Base-by-base conservation (phyloP, 1,140 invertebrate genomes). In the Polyergus mexicanus region DNA sequence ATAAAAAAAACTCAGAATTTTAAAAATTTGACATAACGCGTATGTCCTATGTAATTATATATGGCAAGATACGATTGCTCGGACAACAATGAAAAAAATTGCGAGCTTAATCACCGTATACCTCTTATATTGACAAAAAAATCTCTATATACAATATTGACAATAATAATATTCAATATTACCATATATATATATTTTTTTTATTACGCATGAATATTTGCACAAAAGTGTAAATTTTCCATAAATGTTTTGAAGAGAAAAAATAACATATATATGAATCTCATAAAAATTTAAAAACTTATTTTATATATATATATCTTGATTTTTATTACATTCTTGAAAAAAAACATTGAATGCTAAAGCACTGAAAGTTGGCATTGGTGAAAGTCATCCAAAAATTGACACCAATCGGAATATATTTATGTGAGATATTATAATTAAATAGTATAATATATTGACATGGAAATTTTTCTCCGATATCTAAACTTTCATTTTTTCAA, bases 1-100 rank as follows among this genome's bases (percentile, higher is more conserved):
- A 92, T 88, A 32, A 4, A 85, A 87, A 5, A 62, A 83, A 51
- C 22, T 47, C 41, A 22, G 11, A 56, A 10, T 54, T 38, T 68
- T 58, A 58, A 81, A 16, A 58, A 60, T 32, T n/a, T 58, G 19
- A 60, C 11, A 32, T 58, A 56, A 80, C 41, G 47, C 47, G 35
- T 38, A 44, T 16, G 13, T 60, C 51, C 10, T 51, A 62, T 7
- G 41, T 28, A 41, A 51, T 58, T 56, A 60, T 32, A 13, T 35
- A 41, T 25, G 71, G 13, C n/a, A 7, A 16, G 25, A 44, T 38
- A 28, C 10, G 19, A 35, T 47, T 63, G 4, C 32, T 76, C 13
- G 28, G 16, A 54, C 10, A 68, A 22, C 2, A 35, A 66, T 51
- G 54, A 16, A 68, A 16, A 54, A 35, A 77, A 51, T 65, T 32